phyloP scores from a whole-genome alignment of 1,140 invertebrate species.

The Drosophila burlai region DNA sequence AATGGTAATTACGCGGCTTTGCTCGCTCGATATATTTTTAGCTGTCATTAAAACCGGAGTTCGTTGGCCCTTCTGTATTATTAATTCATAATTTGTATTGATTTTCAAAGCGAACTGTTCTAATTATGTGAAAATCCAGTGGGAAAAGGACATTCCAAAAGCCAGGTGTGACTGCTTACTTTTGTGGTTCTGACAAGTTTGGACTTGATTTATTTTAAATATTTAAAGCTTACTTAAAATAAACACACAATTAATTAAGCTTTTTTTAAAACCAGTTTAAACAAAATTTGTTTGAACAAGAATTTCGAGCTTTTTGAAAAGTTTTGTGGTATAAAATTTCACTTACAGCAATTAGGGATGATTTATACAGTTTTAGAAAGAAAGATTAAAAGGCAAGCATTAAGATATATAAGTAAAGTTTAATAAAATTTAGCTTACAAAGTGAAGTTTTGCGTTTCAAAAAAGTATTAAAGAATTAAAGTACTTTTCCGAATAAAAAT shows the following conservation, averaged over 20 bases:
- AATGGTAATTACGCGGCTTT: constrained; percentile 58
- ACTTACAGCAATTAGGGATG: constrained; percentile 22
- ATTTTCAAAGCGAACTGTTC: constrained; percentile 29
- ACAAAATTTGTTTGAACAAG: background rate
- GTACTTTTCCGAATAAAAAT: background rate
- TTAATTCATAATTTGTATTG: constrained; percentile 71
- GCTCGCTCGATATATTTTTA: constrained; percentile 32
- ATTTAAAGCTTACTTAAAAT: background rate
- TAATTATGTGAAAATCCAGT: constrained; percentile 4
- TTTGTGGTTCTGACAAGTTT: background rate
- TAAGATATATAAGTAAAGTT: no score
- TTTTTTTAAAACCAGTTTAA: background rate
- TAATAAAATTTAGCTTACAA: no score
- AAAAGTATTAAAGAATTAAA: background rate
- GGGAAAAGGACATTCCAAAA: background rate
- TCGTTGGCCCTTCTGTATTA: constrained; percentile 59
- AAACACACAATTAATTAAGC: background rate
- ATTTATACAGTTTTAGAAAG: constrained; percentile 5
- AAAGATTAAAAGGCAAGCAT: background rate
- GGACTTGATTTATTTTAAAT: background rate
- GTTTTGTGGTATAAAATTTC: background rate
- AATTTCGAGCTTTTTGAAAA: constrained; percentile 3
- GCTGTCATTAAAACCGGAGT: constrained; percentile 45
- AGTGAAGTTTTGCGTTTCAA: background rate
- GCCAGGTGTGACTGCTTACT: background rate